phyloP scores from a whole-genome alignment of 2,797 vertebrate genomes.

The Pipistrellus pipistrellus region DNA sequence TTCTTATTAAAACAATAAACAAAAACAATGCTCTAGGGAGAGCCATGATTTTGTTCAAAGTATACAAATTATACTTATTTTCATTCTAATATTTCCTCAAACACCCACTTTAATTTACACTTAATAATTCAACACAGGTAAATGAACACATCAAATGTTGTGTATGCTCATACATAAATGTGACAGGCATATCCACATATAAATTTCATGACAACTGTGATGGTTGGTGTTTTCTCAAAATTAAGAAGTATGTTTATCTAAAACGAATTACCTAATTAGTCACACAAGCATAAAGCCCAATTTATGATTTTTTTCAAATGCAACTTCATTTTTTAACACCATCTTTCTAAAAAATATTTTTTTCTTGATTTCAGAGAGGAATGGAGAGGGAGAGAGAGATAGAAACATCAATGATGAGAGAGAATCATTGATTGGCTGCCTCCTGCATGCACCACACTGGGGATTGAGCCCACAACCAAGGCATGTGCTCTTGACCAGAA shows the following conservation, averaged over 20 bases:
- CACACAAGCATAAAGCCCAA: not conserved
- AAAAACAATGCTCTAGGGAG: conserved; percentile 66
- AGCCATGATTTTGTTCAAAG: conserved; percentile 47
- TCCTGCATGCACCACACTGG: no score
- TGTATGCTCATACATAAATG: not conserved
- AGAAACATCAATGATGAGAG: no score
- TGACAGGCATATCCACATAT: not conserved
- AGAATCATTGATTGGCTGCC: no score
- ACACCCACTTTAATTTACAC: conserved; percentile 46
- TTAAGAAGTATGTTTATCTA: conserved; percentile 24
- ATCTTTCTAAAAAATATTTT: not conserved
- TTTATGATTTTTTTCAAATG: conserved; percentile 51
- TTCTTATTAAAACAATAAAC: conserved; percentile 71
- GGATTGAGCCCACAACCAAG: no score
- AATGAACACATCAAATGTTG: not conserved
- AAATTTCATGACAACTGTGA: not conserved
- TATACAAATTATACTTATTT: conserved; percentile 41
- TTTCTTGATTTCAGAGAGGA: no score
- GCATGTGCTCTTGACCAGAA: no score
- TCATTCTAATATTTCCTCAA: conserved; percentile 16
- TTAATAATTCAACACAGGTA: conserved; percentile 42
- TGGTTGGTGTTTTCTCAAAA: not conserved
- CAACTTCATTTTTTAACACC: conserved; percentile 25
- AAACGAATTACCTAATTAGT: conserved; percentile 6
- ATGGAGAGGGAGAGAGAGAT: no score